Evolutionary conservation across 2,797 vertebrate species (phyloP), one percentile per base, ranked within the genome.

Genomic region (Crypturellus tataupa): DNA sequence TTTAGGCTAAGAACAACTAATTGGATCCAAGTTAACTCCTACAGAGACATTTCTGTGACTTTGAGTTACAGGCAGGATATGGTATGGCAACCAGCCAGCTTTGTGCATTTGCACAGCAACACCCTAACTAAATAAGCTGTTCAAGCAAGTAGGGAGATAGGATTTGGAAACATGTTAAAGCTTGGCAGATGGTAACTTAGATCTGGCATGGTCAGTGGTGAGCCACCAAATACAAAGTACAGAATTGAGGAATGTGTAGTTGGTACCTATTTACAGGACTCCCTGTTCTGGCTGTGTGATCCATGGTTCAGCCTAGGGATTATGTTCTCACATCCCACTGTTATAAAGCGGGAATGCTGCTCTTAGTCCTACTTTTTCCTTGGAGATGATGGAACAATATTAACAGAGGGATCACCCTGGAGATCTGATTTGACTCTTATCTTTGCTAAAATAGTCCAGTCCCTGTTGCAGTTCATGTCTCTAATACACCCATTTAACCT

Each of bases 41-140:
- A 40, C 67, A 39, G 44, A 68, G 35, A 69, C 2, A 6, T 56
- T 79, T 24, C 35, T 86, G 0, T 81, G n/a, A 46, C 6, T 78
- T 80, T 68, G 46, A 40, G 33, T 80, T 46, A n/a, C 25, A 68
- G 58, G 31, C 80, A 49, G 53, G 39, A 10, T 18, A 56, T 49
- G 16, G 46, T 51, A 40, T 65, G 35, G 47, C 70, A 89, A 60
- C 33, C 40, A 73, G n/a, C 44, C 39, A 40, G 64, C 18, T 19
- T 80, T 87, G 23, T 77, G 35, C 47, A 6, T 73, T 87, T 81
- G 65, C 60, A 69, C 65, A 58, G 39, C 68, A 78, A 80, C 90
- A 33, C 40, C 10, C 9, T 19, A 59, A 69, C 10, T 71, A n/a
- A 55, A 21, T 12, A 39, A 93, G 12, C 23, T 70, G 24, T 44